These are phyloP conservation scores for Sebastes cheni DNA, from an alignment of 2,797 vertebrate genomes.

Conservation along the genomic window DNA sequence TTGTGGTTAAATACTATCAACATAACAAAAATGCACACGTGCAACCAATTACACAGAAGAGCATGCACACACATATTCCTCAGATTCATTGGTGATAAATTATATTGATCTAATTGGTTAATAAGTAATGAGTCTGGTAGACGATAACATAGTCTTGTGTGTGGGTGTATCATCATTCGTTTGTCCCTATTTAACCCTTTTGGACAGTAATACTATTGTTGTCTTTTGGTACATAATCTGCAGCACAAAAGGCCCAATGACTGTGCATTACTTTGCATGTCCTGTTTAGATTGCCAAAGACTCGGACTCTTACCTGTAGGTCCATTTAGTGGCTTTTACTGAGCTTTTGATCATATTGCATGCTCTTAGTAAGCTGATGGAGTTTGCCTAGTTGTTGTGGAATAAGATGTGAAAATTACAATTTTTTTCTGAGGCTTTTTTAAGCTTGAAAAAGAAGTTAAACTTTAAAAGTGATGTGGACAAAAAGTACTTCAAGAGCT, in stretches of 20 bases:
- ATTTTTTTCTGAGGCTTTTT: not conserved
- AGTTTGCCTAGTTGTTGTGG: not conserved
- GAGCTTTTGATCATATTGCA: fast-evolving
- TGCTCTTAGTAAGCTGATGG: not conserved
- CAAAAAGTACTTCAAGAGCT: not conserved
- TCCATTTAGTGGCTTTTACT: not conserved
- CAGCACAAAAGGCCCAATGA: not conserved
- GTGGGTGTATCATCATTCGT: not conserved
- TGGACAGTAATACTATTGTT: not conserved
- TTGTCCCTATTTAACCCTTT: not conserved
- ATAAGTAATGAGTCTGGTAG: not conserved
- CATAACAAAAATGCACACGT: not conserved
- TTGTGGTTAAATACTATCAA: not conserved
- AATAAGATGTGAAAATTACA: not conserved
- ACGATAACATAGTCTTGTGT: not conserved
- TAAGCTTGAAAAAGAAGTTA: not conserved
- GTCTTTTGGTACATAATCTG: not conserved
- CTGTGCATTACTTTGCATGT: not conserved
- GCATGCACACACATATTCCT: not conserved
- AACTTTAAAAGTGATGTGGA: not conserved
- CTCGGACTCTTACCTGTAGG: fast-evolving
- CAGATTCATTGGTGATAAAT: not conserved
- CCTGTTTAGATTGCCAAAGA: not conserved
- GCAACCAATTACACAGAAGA: not conserved
- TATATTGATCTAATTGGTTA: not conserved